phyloP scores from a whole-genome alignment of 1,140 invertebrate genomes.

The Lordiphosa collinella region DNA sequence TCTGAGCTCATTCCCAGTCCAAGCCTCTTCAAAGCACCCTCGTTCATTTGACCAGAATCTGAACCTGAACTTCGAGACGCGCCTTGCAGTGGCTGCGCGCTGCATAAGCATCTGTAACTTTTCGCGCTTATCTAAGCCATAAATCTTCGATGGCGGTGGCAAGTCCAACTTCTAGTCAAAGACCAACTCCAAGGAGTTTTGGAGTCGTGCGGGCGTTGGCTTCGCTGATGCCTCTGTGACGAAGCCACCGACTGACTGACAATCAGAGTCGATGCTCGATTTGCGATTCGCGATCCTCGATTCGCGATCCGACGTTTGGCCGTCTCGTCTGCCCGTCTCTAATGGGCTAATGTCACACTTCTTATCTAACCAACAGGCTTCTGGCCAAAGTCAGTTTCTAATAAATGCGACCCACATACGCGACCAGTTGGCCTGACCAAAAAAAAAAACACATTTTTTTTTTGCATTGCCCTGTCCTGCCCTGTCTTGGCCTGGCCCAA shows the following conservation, averaged over 20 bases:
- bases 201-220: conserved; percentile 72
- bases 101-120: conserved; percentile 77
- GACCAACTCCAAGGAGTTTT: conserved; percentile 11
- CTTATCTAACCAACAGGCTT: conserved; percentile 37
- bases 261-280: conserved; percentile 53
- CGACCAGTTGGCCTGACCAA: conserved; percentile 65
- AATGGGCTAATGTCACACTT: conserved; percentile 72
- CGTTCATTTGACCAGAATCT: conserved; percentile 34
- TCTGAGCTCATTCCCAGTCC: too few species aligned
- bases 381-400: conserved; percentile 35
- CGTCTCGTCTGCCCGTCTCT: conserved; percentile 25
- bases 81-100: conserved; percentile 63
- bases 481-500: conserved; percentile 2
- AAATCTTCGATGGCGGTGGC: conserved; percentile 75
- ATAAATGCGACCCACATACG: conserved; percentile 73
- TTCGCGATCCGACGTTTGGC: conserved; percentile 35
- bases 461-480: conserved; percentile 35
- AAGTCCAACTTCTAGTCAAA: conserved; percentile 39
- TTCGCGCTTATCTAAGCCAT: conserved; percentile 75
- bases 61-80: conserved; percentile 42
- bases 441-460: conserved; percentile 33
- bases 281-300: conserved; percentile 27
- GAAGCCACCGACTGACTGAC: conserved; percentile 48
- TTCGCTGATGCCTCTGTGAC: neutral
- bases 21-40: conserved; percentile 31